Conservation (phyloP, 2,113 vertebrate species). For the Hyla sarda region DNA sequence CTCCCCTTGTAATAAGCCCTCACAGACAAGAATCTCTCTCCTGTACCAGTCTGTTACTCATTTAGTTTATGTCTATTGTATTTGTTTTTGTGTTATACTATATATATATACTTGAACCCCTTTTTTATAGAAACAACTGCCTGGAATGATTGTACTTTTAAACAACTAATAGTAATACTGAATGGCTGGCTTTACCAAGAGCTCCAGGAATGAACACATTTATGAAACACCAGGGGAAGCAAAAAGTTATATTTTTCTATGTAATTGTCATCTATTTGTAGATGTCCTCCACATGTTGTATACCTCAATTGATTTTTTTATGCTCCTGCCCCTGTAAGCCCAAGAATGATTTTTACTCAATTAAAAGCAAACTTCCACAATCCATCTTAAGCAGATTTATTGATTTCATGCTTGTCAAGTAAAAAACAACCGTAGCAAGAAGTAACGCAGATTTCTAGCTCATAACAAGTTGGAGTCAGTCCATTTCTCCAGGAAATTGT, state of each 20-base stretch:
- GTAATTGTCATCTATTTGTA: neutral
- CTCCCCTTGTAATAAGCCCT: no score
- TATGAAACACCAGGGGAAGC: neutral
- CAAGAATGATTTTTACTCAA: neutral
- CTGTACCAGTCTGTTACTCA: no score
- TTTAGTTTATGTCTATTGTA: no score
- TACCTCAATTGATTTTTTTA: neutral
- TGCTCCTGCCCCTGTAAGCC: neutral
- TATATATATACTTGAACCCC: no score
- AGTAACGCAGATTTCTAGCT: neutral
- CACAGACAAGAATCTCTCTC: no score
- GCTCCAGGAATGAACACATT: neutral
- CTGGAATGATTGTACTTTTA: no score
- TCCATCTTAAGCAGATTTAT: neutral
- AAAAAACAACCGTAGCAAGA: neutral
- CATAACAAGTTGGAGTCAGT: neutral
- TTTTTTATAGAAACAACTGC: no score
- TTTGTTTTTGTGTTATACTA: no score
- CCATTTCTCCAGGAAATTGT: neutral
- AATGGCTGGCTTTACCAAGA: neutral
- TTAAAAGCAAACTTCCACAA: conserved; percentile 9
- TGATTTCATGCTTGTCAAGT: neutral
- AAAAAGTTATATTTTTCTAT: neutral
- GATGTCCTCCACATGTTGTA: neutral
- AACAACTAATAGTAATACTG: no score